phyloP scores from a whole-genome alignment of 64 coral and sea anemone genomes.

The Dendrophyllia cribrosa region DNA sequence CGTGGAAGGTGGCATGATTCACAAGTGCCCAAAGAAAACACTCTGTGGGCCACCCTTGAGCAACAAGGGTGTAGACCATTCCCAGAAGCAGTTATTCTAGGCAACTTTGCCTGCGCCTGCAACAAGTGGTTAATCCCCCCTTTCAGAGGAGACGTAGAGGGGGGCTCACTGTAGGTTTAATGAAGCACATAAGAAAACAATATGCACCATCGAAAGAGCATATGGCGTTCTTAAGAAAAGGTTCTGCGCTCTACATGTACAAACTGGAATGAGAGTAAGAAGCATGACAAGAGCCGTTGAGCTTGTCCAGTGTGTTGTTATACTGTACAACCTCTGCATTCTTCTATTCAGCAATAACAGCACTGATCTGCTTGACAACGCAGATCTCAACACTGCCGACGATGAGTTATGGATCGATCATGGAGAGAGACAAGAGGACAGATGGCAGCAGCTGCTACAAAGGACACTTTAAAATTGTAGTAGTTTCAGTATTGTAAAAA shows the following conservation, averaged over 20 bases:
- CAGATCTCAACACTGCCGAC: slow-evolving; percentile 8
- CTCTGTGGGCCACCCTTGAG: slow-evolving; percentile 61
- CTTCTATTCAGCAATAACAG: slow-evolving; percentile 51
- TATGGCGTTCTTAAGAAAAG: slow-evolving; percentile 48
- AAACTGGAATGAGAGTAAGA: slow-evolving; percentile 61
- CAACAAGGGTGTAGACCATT: slow-evolving; percentile 38
- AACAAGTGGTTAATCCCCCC: slow-evolving; percentile 51
- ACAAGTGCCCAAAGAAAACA: slow-evolving; percentile 44
- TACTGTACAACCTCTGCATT: slow-evolving; percentile 61
- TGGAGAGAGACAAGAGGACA: no score
- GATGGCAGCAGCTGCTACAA: no score
- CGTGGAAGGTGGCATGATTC: slow-evolving; percentile 50
- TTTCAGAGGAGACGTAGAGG: slow-evolving; percentile 57
- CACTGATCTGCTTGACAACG: not conserved
- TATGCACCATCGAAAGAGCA: slow-evolving; percentile 41
- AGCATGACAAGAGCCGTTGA: slow-evolving; percentile 59
- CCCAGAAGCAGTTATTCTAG: slow-evolving; percentile 28
- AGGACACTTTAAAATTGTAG: no score
- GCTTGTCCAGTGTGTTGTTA: slow-evolving; percentile 66
- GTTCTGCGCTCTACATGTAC: slow-evolving; percentile 46
- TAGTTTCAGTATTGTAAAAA: not conserved
- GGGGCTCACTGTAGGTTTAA: slow-evolving; percentile 3
- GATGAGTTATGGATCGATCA: slow-evolving; percentile 22
- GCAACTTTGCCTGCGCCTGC: slow-evolving; percentile 14
- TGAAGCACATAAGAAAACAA: slow-evolving; percentile 24